A percentile compares a stretch with the other conserved stretches of the same genome.
Conservation (phyloP, 2,888 invertebrate genomes). For the Ernsta delagoae region DNA sequence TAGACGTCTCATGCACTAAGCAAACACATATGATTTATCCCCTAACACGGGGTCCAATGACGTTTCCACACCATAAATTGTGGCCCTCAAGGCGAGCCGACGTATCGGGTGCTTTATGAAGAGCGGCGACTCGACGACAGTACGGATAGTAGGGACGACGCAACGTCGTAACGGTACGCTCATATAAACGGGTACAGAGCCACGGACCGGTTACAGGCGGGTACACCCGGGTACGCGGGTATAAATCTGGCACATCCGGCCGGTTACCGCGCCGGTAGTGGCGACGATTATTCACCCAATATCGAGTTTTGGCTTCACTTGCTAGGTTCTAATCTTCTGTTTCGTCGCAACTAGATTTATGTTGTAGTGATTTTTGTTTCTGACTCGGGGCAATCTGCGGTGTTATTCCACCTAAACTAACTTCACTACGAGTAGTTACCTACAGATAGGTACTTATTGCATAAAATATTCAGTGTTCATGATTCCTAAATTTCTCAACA, state of each 20-base stretch:
- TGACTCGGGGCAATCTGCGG: background rate
- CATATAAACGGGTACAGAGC: constrained; percentile 42
- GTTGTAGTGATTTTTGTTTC: constrained; percentile 42
- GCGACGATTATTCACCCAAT: constrained; percentile 84
- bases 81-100: constrained; percentile 77
- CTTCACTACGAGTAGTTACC: background rate
- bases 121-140: constrained; percentile 73
- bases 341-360: constrained; percentile 74
- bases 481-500: no score
- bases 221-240: constrained; percentile 58
- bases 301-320: constrained; percentile 84
- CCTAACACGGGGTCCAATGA: constrained; percentile 75
- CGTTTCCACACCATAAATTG: constrained; percentile 83
- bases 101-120: constrained; percentile 80
- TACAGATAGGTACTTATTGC: background rate
- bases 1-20: constrained; percentile 70
- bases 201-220: constrained; percentile 59
- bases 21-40: constrained; percentile 80
- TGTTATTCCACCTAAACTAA: background rate
- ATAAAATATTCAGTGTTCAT: no score
- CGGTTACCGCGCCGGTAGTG: constrained; percentile 81
- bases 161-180: constrained; percentile 44
- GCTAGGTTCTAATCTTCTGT: constrained; percentile 80
- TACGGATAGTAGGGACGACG: constrained; percentile 56
- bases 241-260: constrained; percentile 83